phyloP scores from a whole-genome alignment of 2,113 vertebrate genomes.

The Anguilla rostrata region DNA sequence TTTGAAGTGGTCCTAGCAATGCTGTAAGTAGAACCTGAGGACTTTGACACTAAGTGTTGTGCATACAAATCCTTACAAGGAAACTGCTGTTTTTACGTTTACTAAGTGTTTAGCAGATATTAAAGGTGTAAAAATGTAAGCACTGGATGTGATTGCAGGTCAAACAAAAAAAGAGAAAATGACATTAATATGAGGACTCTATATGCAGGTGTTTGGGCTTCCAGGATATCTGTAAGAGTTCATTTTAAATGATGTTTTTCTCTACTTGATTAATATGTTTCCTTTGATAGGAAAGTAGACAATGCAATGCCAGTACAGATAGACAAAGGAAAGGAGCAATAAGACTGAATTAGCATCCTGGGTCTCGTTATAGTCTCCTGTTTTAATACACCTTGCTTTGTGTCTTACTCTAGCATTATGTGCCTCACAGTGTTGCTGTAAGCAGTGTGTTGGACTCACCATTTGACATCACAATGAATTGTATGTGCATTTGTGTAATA shows the following conservation, averaged over 20 bases:
- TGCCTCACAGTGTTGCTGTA: not conserved
- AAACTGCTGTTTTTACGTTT: not conserved
- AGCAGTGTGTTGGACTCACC: not conserved
- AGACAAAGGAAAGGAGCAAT: not conserved
- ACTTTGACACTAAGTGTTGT: not conserved
- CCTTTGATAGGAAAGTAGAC: too few relatives aligned
- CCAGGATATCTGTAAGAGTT: too few relatives aligned
- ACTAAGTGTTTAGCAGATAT: not conserved
- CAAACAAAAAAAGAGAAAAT: not conserved
- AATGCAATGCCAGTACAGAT: not conserved
- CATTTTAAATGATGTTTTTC: too few relatives aligned
- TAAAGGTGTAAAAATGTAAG: not conserved
- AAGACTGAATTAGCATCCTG: not conserved
- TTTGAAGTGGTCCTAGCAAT: not conserved
- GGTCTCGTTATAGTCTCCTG: not conserved
- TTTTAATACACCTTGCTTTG: not conserved
- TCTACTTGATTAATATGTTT: too few relatives aligned
- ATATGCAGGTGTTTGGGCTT: not conserved
- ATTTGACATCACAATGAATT: not conserved
- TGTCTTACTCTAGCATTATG: not conserved
- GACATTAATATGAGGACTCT: not conserved
- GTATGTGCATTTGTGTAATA: not conserved
- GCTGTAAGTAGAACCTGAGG: too few relatives aligned
- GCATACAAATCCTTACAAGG: not conserved
- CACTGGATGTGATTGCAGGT: not conserved